phyloP scores from a whole-genome alignment of 2,797 vertebrate genomes.

The Ptychadena robeensis region DNA sequence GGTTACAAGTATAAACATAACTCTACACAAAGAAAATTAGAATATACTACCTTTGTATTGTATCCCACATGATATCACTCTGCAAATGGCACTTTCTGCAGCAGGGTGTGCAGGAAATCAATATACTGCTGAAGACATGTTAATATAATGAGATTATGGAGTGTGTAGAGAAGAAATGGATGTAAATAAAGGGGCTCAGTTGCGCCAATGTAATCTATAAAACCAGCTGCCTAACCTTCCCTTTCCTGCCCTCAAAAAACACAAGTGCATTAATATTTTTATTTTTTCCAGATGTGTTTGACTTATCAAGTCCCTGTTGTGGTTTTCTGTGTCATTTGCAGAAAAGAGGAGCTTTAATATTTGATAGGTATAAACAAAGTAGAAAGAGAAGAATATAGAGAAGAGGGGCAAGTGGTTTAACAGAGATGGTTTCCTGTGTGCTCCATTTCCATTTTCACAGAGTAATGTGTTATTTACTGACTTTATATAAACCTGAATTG shows the following conservation, averaged over 20 bases:
- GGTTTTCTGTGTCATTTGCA: constrained; percentile 29
- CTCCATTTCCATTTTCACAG: background rate
- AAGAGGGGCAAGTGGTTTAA: background rate
- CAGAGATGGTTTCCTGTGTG: background rate
- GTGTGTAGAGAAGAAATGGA: constrained; percentile 14
- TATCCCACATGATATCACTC: background rate
- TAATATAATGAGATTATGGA: constrained; percentile 13
- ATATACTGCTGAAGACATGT: background rate
- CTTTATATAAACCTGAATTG: no score
- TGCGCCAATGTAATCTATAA: constrained; percentile 27
- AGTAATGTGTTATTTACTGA: no score
- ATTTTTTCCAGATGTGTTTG: constrained; percentile 49
- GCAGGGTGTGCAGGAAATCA: constrained; percentile 11
- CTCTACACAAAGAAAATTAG: background rate
- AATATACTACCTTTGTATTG: background rate
- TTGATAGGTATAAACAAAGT: constrained; percentile 25
- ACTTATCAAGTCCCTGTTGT: constrained; percentile 29
- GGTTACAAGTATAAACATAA: background rate
- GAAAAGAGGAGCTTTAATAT: constrained; percentile 39
- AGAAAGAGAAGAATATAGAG: background rate
- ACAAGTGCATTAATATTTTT: constrained; percentile 28
- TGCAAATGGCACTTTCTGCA: background rate
- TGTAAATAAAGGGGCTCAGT: background rate
- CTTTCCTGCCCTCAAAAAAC: background rate
- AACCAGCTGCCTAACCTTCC: constrained; percentile 17